Evolutionary conservation across 2,113 vertebrate species (phyloP), one percentile per base, ranked within the genome.

Genomic region (Cavia aperea): DNA sequence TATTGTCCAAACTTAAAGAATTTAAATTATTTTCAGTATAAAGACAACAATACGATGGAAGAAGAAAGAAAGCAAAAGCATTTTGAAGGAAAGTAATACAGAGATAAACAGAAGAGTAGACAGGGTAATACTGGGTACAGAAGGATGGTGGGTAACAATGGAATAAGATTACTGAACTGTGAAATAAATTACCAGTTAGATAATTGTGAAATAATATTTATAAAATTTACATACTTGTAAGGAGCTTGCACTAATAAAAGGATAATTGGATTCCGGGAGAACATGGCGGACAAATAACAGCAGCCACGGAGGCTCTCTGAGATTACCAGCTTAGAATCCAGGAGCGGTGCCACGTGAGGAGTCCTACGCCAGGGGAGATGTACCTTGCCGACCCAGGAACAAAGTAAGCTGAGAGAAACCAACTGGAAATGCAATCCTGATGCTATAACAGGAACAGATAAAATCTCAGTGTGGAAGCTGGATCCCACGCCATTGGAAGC

Each of bases 1-100:
- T 86, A 95, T 72, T 94, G 87, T 94, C 65, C 62, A 86, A 92
- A 92, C 7, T 36, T 84, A 79, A 89, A 79, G 24, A 89, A 94
- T 56, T 86, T 87, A 86, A 89, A 79, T 85, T 81, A 82, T 86
- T 93, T 93, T 95, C 68, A 62, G 46, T 58, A 93, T 68, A 92
- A 84, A 93, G 33, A 83, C 0, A 3, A 78, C 54, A 6, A 89
- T 39, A 39, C 86, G 21, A 94, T 78, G 46, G 14, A 90, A 3
- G 31, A 72, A 65, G 75, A 75, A 89, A 85, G 13, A 36, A 73
- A 87, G 21, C 56, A 79, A 92, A 92, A 86, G 31, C 14, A 81
- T 51, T 70, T 90, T 13, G 68, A 51, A 94, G 46, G 31, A 63
- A 93, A 94, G 70, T 33, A 73, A 46, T 9, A 89, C 0, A 83